Percentiles rank a stretch among this genome's conserved stretches.
phyloP scores from a whole-genome alignment of 2,888 invertebrate genomes.

The Blomia tropicalis region DNA sequence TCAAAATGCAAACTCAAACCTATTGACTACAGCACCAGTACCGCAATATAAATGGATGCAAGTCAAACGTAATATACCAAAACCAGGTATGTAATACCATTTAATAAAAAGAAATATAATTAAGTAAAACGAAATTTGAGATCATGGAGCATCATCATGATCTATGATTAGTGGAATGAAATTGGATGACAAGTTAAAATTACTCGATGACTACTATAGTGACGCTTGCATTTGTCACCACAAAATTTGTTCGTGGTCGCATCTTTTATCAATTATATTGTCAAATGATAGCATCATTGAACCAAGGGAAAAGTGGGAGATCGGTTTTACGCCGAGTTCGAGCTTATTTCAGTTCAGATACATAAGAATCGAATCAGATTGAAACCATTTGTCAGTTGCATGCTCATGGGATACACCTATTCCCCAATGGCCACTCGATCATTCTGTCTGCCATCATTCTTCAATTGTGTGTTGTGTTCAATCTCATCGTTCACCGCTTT shows the following conservation, averaged over 20 bases:
- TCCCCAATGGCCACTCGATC: constrained; percentile 12
- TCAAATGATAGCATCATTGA: not conserved
- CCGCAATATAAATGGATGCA: constrained; percentile 99
- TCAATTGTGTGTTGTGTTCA: too few species aligned
- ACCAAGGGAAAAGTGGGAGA: too few species aligned
- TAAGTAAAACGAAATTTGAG: too few species aligned
- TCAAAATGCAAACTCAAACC: constrained; percentile 19
- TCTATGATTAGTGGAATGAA: too few species aligned
- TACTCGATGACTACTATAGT: constrained; percentile 8
- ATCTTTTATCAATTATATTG: constrained; percentile 13
- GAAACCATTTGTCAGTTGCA: constrained; percentile 15
- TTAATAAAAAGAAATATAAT: too few species aligned
- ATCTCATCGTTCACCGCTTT: too few species aligned
- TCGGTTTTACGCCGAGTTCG: too few species aligned
- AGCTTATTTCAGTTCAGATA: not conserved
- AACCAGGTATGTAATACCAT: constrained; percentile 52
- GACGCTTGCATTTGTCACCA: constrained; percentile 11
- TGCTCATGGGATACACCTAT: not conserved
- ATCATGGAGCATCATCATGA: not conserved
- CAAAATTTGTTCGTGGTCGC: constrained; percentile 12
- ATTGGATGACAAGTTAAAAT: too few species aligned
- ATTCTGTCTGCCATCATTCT: constrained; percentile 1
- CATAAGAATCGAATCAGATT: not conserved
- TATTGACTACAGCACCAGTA: constrained; percentile 37
- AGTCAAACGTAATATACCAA: constrained; percentile 86